These are phyloP conservation scores for Dendrolimus punctatus DNA, from an alignment of 1,140 invertebrate species.

Conservation along the genomic window DNA sequence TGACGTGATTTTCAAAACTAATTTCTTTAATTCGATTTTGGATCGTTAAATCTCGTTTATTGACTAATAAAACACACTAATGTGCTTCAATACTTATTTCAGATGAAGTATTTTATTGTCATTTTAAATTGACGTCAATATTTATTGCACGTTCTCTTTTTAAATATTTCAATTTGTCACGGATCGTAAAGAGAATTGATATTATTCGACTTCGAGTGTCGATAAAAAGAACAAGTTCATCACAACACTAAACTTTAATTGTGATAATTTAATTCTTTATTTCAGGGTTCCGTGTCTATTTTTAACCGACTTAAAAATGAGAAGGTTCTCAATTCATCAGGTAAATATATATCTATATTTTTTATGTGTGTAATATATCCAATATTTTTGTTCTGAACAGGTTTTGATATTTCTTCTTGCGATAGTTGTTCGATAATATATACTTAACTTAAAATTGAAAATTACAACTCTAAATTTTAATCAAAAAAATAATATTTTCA, in stretches of 20 bases:
- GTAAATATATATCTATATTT: neutral
- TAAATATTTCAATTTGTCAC: constrained; percentile 13
- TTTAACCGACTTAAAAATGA: neutral
- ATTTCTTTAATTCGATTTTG: constrained; percentile 12
- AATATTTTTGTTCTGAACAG: constrained; percentile 14
- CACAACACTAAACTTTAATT: too few relatives aligned
- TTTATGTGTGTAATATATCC: constrained; percentile 6
- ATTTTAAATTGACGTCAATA: constrained; percentile 20
- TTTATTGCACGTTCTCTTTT: constrained; percentile 13
- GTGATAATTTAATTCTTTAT: too few relatives aligned
- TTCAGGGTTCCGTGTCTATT: neutral
- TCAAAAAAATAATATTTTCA: too few relatives aligned
- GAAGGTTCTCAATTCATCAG: neutral
- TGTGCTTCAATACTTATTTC: constrained; percentile 15
- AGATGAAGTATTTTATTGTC: constrained; percentile 11
- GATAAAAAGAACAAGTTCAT: neutral
- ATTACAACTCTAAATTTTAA: too few relatives aligned
- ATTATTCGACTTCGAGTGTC: neutral
- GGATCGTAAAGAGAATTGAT: constrained; percentile 13
- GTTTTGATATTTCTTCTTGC: too few relatives aligned
- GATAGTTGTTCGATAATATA: too few relatives aligned
- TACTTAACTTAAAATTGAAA: too few relatives aligned
- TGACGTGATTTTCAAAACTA: too few relatives aligned
- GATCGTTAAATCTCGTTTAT: constrained; percentile 35
- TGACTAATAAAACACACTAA: constrained; percentile 39